Percentiles rank a stretch among this genome's conserved stretches.
phyloP scores from a whole-genome alignment of 2,888 invertebrate genomes.

The Ennomos erosarius region DNA sequence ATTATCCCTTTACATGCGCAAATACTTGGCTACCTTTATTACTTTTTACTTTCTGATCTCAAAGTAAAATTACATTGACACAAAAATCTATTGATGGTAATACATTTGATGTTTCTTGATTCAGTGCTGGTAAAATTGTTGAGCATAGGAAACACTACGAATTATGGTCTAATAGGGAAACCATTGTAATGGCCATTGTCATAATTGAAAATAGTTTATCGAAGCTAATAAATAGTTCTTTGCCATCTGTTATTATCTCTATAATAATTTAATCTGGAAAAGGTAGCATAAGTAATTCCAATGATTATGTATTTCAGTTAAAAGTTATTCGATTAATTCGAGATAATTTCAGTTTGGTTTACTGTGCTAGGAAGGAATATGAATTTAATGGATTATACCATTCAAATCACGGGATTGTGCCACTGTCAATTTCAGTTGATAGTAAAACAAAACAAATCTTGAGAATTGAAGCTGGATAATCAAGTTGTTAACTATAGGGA shows the following conservation, averaged over 20 bases:
- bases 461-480: slow-evolving; percentile 9
- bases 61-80: too few relatives aligned
- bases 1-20: slow-evolving; percentile 31
- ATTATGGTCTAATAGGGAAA: not conserved
- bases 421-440: slow-evolving; percentile 11
- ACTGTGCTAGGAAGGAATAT: slow-evolving; percentile 14
- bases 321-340: slow-evolving; percentile 26
- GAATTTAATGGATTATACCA: slow-evolving; percentile 11
- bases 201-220: not conserved
- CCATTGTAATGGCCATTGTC: not conserved
- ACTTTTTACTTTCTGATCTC: slow-evolving; percentile 5
- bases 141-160: too few relatives aligned
- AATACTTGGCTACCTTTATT: slow-evolving; percentile 15
- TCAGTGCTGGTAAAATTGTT: too few relatives aligned
- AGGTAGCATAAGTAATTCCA: slow-evolving; percentile 4
- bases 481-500: slow-evolving; percentile 28
- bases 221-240: not conserved
- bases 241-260: not conserved
- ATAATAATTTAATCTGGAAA: slow-evolving; percentile 3
- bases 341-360: slow-evolving; percentile 13
- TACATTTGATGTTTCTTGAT: too few relatives aligned
- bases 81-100: too few relatives aligned
- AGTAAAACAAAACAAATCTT: slow-evolving; percentile 16
- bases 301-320: slow-evolving; percentile 3
- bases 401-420: slow-evolving; percentile 17